A percentile compares a stretch with the other conserved stretches of the same genome.
These are phyloP conservation scores for Apocheima hispidaria DNA, from an alignment of 2,888 invertebrate species.

Conservation along the genomic window DNA sequence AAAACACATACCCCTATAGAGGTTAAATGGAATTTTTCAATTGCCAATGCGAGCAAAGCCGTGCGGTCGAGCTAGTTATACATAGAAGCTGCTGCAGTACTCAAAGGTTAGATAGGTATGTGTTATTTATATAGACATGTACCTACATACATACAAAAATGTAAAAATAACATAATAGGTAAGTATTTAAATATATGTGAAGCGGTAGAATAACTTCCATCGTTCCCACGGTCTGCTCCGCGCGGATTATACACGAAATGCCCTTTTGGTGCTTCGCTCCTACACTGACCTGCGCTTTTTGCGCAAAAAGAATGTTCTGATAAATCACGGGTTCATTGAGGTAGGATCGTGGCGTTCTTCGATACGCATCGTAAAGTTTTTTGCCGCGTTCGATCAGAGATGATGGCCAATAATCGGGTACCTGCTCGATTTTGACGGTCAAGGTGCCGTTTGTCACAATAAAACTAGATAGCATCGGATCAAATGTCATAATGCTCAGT, in stretches of 20 bases:
- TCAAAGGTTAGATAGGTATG: too few species aligned
- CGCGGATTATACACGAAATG: slow-evolving; percentile 82
- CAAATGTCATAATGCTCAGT: slow-evolving; percentile 56
- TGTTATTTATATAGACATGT: too few species aligned
- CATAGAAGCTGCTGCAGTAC: too few species aligned
- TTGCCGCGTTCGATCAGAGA: slow-evolving; percentile 67
- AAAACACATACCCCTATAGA: too few species aligned
- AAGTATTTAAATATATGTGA: slow-evolving; percentile 10
- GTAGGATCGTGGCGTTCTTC: slow-evolving; percentile 70
- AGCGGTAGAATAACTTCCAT: slow-evolving; percentile 44
- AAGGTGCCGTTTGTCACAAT: slow-evolving; percentile 83
- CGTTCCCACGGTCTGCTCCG: slow-evolving; percentile 78
- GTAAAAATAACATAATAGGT: not conserved
- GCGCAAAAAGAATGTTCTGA: slow-evolving; percentile 79
- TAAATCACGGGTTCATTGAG: slow-evolving; percentile 83
- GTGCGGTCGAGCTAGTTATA: too few species aligned
- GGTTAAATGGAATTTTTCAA: too few species aligned
- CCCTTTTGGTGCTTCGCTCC: slow-evolving; percentile 82
- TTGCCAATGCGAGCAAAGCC: too few species aligned
- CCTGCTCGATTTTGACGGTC: slow-evolving; percentile 82
- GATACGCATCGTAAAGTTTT: slow-evolving; percentile 73
- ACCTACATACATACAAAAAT: not conserved
- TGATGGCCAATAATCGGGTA: slow-evolving; percentile 74
- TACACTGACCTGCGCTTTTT: slow-evolving; percentile 82
- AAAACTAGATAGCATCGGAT: slow-evolving; percentile 71